Evolutionary conservation across 2,888 invertebrate species (phyloP).

Genomic region (Catonia carolina): DNA sequence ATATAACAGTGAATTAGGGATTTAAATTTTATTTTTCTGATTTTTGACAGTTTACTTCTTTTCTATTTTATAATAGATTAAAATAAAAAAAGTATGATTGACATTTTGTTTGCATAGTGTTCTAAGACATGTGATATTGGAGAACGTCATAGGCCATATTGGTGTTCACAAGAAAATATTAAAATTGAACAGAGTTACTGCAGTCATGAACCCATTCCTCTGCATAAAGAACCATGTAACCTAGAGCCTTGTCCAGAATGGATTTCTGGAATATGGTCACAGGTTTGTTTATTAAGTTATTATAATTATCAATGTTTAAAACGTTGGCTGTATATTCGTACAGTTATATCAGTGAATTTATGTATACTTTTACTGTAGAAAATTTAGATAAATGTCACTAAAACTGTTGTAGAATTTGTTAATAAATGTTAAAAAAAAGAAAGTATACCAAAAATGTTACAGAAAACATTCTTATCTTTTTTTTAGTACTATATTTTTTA

Average conservation of each 20-base stretch:
- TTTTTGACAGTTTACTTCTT: neutral
- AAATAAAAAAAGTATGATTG: neutral
- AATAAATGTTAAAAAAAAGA: too few relatives aligned
- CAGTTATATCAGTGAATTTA: neutral
- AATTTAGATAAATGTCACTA: too few relatives aligned
- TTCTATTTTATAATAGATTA: neutral
- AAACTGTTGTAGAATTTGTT: neutral
- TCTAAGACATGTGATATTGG: slow-evolving; percentile 60
- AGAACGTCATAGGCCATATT: slow-evolving; percentile 45
- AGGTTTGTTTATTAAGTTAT: slow-evolving; percentile 27
- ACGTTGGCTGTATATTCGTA: neutral
- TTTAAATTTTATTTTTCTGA: too few relatives aligned
- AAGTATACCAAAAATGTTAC: too few relatives aligned
- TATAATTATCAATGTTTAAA: neutral
- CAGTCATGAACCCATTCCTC: slow-evolving; percentile 38
- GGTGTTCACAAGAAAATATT: slow-evolving; percentile 50
- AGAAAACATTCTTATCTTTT: too few relatives aligned
- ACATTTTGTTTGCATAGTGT: slow-evolving; percentile 46
- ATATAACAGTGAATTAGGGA: too few relatives aligned
- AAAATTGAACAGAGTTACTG: slow-evolving; percentile 44
- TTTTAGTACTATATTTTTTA: too few relatives aligned
- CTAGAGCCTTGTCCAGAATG: slow-evolving; percentile 43
- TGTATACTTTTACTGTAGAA: neutral
- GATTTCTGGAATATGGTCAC: slow-evolving; percentile 33
- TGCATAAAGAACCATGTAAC: slow-evolving; percentile 43